Evolutionary conservation across 2,113 vertebrate genomes (phyloP).

Genomic region (Emberiza fucata): DNA sequence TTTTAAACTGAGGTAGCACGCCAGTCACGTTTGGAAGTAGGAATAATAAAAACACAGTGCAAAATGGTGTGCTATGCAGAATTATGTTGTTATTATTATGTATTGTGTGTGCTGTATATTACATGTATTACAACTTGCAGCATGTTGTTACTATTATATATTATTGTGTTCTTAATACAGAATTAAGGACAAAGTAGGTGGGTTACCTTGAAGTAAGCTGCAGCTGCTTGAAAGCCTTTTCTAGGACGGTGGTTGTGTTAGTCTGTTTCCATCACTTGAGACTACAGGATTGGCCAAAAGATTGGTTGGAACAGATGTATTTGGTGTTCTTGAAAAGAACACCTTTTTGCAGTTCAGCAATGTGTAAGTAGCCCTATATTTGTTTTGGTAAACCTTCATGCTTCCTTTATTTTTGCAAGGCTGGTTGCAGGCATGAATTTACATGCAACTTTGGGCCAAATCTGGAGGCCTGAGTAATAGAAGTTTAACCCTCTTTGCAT

Average conservation of each 20-base stretch:
- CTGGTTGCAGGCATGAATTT: background rate
- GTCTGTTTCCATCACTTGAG: background rate
- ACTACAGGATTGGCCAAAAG: background rate
- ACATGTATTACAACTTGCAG: background rate
- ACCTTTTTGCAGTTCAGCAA: background rate
- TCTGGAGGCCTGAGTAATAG: background rate
- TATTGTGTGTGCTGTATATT: background rate
- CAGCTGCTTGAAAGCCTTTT: background rate
- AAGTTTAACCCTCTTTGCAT: background rate
- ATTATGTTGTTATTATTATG: background rate
- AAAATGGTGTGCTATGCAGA: background rate
- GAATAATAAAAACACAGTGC: background rate
- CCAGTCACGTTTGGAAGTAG: background rate
- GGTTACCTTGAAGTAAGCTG: background rate
- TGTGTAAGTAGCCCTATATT: background rate
- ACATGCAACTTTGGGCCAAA: background rate
- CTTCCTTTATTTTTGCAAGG: background rate
- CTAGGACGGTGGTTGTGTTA: background rate
- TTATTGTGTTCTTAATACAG: background rate
- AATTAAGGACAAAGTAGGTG: background rate
- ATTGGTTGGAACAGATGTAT: background rate
- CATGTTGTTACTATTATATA: background rate
- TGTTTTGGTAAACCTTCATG: background rate
- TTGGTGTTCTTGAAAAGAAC: background rate
- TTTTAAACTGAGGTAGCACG: background rate